These are phyloP conservation scores for Geodia barretti DNA, from an alignment of 37 sponge, comb jelly and placozoan genomes.

Conservation along the genomic window DNA sequence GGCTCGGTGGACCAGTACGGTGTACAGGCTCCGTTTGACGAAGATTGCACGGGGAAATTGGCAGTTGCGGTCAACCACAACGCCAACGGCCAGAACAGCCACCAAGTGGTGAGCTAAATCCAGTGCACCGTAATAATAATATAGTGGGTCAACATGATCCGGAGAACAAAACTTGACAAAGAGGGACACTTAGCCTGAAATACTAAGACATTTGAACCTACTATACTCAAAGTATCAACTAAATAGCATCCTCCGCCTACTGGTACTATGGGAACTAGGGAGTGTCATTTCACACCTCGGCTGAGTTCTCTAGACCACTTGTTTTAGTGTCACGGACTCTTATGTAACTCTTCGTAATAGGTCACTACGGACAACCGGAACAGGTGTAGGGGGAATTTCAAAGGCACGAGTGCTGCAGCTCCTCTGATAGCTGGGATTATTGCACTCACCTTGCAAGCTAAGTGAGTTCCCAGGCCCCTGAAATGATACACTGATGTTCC, in stretches of 20 bases:
- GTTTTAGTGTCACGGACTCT: not conserved
- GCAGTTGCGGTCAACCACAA: slow-evolving; percentile 71
- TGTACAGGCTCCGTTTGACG: slow-evolving; percentile 78
- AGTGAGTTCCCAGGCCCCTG: no score
- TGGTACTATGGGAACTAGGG: no score
- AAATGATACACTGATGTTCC: slow-evolving; percentile 1
- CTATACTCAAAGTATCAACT: not conserved
- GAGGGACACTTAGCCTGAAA: no score
- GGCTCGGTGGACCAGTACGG: slow-evolving; percentile 78
- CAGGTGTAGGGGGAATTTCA: slow-evolving; percentile 36
- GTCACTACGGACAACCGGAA: slow-evolving; percentile 31
- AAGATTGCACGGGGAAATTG: slow-evolving; percentile 84
- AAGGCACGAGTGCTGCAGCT: slow-evolving; percentile 74
- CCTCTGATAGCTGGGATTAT: slow-evolving; percentile 63
- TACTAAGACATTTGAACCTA: no score
- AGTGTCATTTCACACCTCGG: not conserved
- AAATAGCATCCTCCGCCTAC: not conserved
- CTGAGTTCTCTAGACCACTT: not conserved
- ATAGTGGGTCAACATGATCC: no score
- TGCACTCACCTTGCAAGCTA: slow-evolving; percentile 85
- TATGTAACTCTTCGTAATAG: slow-evolving; percentile 5
- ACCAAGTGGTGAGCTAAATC: slow-evolving; percentile 47
- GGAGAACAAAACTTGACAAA: no score
- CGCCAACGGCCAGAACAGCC: slow-evolving; percentile 36
- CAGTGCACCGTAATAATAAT: not conserved